A percentile compares a stretch with the other conserved stretches of the same genome.
phyloP scores from a whole-genome alignment of 1,140 invertebrate genomes.

The Magallana ariakensis region DNA sequence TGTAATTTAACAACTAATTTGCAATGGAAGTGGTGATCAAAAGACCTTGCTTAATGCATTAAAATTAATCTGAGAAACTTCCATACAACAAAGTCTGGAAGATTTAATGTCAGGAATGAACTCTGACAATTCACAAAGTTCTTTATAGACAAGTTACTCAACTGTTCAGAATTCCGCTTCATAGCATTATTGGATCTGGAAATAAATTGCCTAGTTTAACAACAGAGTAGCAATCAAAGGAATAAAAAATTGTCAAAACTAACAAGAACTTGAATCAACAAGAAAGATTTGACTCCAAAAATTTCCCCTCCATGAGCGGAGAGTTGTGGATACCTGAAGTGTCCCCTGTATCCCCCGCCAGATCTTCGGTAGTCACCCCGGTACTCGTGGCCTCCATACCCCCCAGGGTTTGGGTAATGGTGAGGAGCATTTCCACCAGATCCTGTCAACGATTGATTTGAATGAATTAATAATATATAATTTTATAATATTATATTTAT shows the following conservation, averaged over 20 bases:
- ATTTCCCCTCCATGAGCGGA: background rate
- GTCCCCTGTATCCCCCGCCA: slow-evolving; percentile 9
- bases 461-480: too few species aligned
- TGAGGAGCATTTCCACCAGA: slow-evolving; percentile 6
- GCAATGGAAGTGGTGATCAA: background rate
- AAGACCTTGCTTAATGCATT: too few species aligned
- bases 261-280: background rate
- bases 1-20: background rate
- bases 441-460: background rate
- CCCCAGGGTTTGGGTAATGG: background rate
- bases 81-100: too few species aligned
- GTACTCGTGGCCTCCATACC: slow-evolving; percentile 28
- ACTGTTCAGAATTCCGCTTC: slow-evolving; percentile 34
- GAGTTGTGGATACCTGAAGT: slow-evolving; percentile 27
- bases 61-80: too few species aligned
- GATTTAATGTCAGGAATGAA: too few species aligned
- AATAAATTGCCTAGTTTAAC: slow-evolving; percentile 21
- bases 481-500: too few species aligned
- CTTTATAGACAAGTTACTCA: slow-evolving; percentile 26
- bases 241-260: background rate
- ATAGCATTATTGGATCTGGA: slow-evolving; percentile 45
- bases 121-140: background rate
- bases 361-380: slow-evolving; percentile 13
- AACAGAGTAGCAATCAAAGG: background rate
- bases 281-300: background rate